Evolutionary conservation across 2,113 vertebrate species (phyloP).

Genomic region (Podiceps cristatus): DNA sequence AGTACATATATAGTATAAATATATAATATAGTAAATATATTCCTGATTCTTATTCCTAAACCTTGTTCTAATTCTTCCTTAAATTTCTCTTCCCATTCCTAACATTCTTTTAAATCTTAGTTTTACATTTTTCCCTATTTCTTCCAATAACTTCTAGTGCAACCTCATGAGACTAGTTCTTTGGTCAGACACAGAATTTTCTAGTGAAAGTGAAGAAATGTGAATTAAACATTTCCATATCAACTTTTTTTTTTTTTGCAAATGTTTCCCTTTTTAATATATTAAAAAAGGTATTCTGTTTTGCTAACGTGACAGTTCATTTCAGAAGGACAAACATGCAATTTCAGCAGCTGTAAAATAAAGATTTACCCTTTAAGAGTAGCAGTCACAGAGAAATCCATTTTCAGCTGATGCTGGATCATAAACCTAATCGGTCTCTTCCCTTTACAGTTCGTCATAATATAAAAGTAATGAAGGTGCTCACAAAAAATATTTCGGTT

Average conservation of each 20-base stretch:
- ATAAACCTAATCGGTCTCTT: background rate
- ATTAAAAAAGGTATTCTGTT: background rate
- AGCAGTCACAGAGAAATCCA: background rate
- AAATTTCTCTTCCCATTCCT: background rate
- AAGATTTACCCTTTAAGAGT: background rate
- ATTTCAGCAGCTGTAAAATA: background rate
- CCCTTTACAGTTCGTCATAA: background rate
- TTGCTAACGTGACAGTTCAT: background rate
- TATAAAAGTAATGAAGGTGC: background rate
- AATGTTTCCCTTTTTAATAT: background rate
- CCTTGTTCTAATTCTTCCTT: background rate
- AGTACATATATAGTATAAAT: no score
- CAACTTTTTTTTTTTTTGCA: accelerated
- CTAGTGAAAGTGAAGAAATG: background rate
- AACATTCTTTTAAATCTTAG: background rate
- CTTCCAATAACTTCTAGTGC: background rate
- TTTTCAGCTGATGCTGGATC: background rate
- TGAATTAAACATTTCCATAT: background rate
- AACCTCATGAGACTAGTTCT: background rate
- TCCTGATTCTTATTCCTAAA: background rate
- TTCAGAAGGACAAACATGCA: background rate
- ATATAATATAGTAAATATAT: no score
- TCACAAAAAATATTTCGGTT: background rate
- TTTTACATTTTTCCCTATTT: background rate
- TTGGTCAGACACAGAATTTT: background rate